Conservation (phyloP, 2,888 invertebrate genomes). For the Pherbina coryleti region DNA sequence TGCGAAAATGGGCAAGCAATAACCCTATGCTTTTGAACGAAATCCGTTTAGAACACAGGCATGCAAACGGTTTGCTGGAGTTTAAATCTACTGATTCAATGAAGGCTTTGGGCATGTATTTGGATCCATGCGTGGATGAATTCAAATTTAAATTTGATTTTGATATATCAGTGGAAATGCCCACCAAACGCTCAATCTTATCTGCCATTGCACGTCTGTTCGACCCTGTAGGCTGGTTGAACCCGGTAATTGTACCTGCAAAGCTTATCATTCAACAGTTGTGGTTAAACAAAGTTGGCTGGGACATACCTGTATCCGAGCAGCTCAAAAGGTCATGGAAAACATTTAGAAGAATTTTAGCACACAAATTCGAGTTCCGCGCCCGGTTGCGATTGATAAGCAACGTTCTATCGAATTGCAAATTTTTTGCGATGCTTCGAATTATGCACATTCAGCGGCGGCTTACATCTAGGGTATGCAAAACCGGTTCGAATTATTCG, state of each 20-base stretch:
- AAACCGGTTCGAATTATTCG: too few species aligned
- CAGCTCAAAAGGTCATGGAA: not conserved
- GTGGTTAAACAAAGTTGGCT: not conserved
- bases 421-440: not conserved
- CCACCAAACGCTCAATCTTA: not conserved
- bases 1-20: not conserved
- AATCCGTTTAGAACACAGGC: slow-evolving; percentile 15
- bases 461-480: not conserved
- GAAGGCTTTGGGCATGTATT: not conserved
- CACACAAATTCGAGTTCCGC: not conserved
- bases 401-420: not conserved
- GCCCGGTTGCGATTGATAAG: not conserved
- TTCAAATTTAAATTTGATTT: not conserved
- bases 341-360: not conserved
- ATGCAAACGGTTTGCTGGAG: slow-evolving; percentile 12
- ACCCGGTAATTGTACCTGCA: not conserved
- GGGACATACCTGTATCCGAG: not conserved
- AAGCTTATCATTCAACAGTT: not conserved
- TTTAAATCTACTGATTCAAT: not conserved
- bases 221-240: not conserved
- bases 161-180: not conserved
- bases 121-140: not conserved
- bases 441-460: not conserved
- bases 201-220: not conserved
- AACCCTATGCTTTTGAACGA: not conserved